phyloP scores from a whole-genome alignment of 1,140 invertebrate species.

The Vollenhovia emeryi region DNA sequence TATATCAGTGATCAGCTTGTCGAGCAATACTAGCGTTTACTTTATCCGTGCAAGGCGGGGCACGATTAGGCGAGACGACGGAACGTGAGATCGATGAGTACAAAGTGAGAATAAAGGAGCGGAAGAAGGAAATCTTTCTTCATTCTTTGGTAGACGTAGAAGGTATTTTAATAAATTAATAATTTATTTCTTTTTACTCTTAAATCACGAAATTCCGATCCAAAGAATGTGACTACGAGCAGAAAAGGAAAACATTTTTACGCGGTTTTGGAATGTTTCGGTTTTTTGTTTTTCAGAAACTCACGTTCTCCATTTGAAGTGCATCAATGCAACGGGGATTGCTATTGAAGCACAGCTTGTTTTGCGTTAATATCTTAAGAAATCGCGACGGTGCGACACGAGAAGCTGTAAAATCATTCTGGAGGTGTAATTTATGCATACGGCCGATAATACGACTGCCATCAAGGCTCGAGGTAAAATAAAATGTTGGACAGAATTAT shows the following conservation, averaged over 20 bases:
- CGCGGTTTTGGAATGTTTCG: background rate
- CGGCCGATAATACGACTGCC: background rate
- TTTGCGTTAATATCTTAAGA: slow-evolving; percentile 2
- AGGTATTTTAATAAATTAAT: background rate
- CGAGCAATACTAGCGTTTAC: background rate
- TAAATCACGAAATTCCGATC: background rate
- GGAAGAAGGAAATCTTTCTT: background rate
- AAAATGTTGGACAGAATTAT: slow-evolving; percentile 23
- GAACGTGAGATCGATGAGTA: slow-evolving; percentile 1
- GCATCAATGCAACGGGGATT: background rate
- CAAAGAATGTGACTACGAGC: background rate
- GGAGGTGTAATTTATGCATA: slow-evolving; percentile 3
- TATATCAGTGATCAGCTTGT: background rate
- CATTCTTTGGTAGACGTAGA: background rate
- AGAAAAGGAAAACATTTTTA: background rate
- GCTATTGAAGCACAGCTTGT: background rate
- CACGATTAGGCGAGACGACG: background rate
- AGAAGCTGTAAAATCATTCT: background rate
- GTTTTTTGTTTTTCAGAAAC: background rate
- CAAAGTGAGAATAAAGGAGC: background rate
- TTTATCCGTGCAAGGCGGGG: background rate
- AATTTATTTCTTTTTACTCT: background rate
- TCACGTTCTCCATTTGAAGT: background rate
- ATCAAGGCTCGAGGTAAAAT: slow-evolving; percentile 6
- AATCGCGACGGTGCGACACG: background rate